These are phyloP conservation scores for Megamerina dolium DNA, from an alignment of 2,888 invertebrate genomes.

Conservation along the genomic window DNA sequence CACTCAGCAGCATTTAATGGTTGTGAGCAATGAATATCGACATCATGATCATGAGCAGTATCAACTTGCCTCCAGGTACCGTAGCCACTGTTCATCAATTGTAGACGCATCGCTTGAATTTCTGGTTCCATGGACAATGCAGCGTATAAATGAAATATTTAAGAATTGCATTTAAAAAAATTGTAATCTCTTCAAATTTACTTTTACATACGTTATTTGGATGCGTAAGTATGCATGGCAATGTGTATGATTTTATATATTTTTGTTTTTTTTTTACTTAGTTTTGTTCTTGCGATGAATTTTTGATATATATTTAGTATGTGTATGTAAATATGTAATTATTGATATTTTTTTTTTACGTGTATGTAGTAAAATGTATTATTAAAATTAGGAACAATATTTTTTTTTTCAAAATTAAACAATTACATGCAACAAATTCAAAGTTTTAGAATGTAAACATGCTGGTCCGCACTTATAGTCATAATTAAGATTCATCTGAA, in stretches of 20 bases:
- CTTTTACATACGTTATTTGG: background rate
- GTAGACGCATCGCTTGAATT: conserved; percentile 48
- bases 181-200: background rate
- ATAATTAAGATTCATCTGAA: too few species aligned
- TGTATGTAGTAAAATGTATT: too few species aligned
- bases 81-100: conserved; percentile 37
- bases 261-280: background rate
- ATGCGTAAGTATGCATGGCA: background rate
- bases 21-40: background rate
- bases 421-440: too few species aligned
- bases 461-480: too few species aligned
- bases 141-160: conserved; percentile 6
- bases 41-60: conserved; percentile 2
- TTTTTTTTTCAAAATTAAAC: too few species aligned
- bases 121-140: conserved; percentile 26
- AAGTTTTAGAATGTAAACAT: too few species aligned
- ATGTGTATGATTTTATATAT: too few species aligned
- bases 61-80: conserved; percentile 49
- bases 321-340: background rate
- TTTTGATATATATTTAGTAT: background rate
- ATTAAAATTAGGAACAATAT: too few species aligned
- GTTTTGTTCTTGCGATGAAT: background rate
- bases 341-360: too few species aligned
- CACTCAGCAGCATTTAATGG: background rate
- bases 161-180: conserved; percentile 4